Evolutionary conservation across 1,140 invertebrate genomes (phyloP).

Genomic region (fruit fly (Drosophila melanogaster)): DNA sequence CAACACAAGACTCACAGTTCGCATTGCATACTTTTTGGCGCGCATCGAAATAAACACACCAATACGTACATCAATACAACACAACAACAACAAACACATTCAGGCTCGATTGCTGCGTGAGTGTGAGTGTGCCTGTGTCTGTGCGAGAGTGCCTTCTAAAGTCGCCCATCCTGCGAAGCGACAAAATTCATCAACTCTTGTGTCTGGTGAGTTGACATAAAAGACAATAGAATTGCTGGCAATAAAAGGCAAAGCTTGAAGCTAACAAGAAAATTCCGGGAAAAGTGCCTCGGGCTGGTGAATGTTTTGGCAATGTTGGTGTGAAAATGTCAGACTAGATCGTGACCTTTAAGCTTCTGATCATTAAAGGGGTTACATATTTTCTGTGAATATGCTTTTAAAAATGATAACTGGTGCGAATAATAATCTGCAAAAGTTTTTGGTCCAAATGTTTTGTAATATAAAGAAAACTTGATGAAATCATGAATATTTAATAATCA

Average conservation of each 20-base stretch:
- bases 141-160: constrained; percentile 3
- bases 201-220: constrained; percentile 67
- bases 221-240: constrained; percentile 30
- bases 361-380: background rate
- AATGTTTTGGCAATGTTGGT: constrained; percentile 10
- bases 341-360: constrained; percentile 6
- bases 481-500: no score
- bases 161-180: constrained; percentile 31
- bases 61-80: constrained; percentile 15
- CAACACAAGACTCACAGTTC: constrained; percentile 49
- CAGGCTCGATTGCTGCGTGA: constrained; percentile 1
- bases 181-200: constrained; percentile 53
- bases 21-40: constrained; percentile 76
- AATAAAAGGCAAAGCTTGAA: constrained; percentile 7
- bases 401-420: no score
- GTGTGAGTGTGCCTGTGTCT: constrained; percentile 2
- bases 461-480: no score
- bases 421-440: no score
- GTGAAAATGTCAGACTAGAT: constrained; percentile 10
- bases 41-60: constrained; percentile 47
- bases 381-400: background rate
- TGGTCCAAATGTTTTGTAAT: no score
- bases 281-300: background rate
- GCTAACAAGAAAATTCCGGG: constrained; percentile 12
- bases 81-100: background rate